Evolutionary conservation across 1,140 invertebrate genomes (phyloP), one percentile per base, ranked within the genome.

Genomic region (Brachionus sp.): DNA sequence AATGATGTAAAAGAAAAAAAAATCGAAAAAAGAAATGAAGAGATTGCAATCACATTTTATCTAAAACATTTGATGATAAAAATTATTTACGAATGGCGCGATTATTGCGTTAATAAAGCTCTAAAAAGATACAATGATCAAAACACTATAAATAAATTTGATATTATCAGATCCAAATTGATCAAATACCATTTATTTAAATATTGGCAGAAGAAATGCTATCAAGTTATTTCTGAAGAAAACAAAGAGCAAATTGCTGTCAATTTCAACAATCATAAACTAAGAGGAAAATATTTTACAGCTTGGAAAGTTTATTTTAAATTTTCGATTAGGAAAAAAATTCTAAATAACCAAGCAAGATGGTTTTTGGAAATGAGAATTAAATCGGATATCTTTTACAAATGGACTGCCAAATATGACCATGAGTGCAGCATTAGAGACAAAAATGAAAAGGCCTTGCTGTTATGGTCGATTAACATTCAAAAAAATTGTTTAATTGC

Each of bases 401-500:
- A 80, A 62, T 80, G 77, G 77, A 39, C 25, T n/a, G 4, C 19
- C 50, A 35, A 44, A 39, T 80, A 62, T 44, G 35, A 80, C 2
- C 33, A 80, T 33, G 77, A 80, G 35, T 62, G 33, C 6, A 23
- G 19, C 6, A 33, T 23, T 25, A 57, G 62, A 25, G 50, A 80
- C 19, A 80, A 80, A 66, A 80, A 80, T 35, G 33, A 39, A 44
- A 57, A 64, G 42, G 46, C 77, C 1, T 25, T 80, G 13, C 9
- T 80, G 1, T 16, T 80, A 9, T 80, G 77, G 77, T 80, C 77
- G 12, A 62, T 62, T 42, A 80, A 80, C 35, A 66, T 80, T 19
- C 77, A 80, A 66, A 57, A 80, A 62, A 62, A 57, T 57, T 80
- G 50, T 37, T 80, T 80, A 7, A 19, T 39, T 23, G 77, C 77